A percentile compares a stretch with the other conserved stretches of the same genome.
These are phyloP conservation scores for Atherinosoma microstoma DNA, from an alignment of 2,797 vertebrate genomes.

Conservation along the genomic window DNA sequence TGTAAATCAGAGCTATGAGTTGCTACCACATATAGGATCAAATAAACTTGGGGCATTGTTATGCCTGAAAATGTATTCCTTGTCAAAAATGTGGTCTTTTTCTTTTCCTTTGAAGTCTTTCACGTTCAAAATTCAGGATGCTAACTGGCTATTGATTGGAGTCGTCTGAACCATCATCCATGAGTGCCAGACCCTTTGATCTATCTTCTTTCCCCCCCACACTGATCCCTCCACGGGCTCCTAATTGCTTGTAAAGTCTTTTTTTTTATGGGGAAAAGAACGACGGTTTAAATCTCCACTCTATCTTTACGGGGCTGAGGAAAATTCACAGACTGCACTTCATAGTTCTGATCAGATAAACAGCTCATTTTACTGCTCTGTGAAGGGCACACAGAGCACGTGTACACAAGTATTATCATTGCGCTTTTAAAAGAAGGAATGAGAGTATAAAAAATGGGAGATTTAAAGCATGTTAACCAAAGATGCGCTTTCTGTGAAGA, in stretches of 20 bases:
- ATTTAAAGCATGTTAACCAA: slow-evolving; percentile 13
- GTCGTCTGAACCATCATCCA: background rate
- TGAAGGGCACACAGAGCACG: slow-evolving; percentile 20
- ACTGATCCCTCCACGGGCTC: slow-evolving; percentile 15
- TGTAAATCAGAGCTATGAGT: too few relatives aligned
- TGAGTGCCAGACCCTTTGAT: slow-evolving; percentile 5
- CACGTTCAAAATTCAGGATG: slow-evolving; percentile 1
- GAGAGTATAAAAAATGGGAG: background rate
- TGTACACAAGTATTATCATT: background rate
- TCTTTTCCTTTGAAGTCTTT: background rate
- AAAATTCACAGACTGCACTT: slow-evolving; percentile 45
- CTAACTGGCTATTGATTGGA: background rate
- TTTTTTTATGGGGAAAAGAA: slow-evolving; percentile 58
- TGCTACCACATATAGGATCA: background rate
- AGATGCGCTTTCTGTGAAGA: slow-evolving; percentile 8
- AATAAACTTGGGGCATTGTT: background rate
- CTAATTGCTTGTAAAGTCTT: slow-evolving; percentile 68
- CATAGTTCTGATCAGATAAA: slow-evolving; percentile 53
- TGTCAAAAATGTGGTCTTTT: background rate
- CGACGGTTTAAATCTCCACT: slow-evolving; percentile 61
- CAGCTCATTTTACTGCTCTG: slow-evolving; percentile 53
- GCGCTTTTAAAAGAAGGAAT: background rate
- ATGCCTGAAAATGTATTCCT: background rate
- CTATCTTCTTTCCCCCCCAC: background rate
- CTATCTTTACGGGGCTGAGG: slow-evolving; percentile 49